Conservation (phyloP, 2,888 invertebrate species). For the Epistrophella euchroma region DNA sequence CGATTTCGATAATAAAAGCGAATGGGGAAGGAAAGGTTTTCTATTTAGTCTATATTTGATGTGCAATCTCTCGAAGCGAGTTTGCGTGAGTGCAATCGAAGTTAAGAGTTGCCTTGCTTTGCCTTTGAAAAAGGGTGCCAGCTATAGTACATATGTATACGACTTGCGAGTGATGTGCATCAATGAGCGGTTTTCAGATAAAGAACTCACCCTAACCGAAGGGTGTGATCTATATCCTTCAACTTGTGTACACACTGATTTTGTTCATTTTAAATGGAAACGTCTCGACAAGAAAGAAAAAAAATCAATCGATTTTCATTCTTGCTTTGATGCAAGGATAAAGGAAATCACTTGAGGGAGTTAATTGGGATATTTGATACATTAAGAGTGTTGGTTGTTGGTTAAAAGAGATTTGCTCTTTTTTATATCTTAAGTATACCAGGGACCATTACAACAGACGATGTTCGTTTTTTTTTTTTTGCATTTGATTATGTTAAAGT, state of each 20-base stretch:
- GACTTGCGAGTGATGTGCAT: conserved; percentile 40
- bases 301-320: conserved; percentile 45
- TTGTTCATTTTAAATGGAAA: conserved; percentile 38
- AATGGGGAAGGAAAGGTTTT: background rate
- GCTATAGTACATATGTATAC: background rate
- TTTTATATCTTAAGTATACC: conserved; percentile 24
- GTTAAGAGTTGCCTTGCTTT: conserved; percentile 46
- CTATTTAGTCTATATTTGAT: conserved; percentile 12
- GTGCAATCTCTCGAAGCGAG: conserved; percentile 48
- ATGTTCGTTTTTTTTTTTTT: conserved; percentile 30
- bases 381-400: conserved; percentile 7
- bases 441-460: conserved; percentile 30
- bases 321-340: conserved; percentile 65
- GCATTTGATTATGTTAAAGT: conserved; percentile 38
- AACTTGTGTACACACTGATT: conserved; percentile 30
- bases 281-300: conserved; percentile 27
- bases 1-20: conserved; percentile 56
- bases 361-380: conserved; percentile 73
- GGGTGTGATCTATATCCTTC: conserved; percentile 45
- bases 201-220: conserved; percentile 14
- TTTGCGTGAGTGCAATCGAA: conserved; percentile 70
- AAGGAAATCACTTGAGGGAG: conserved; percentile 54
- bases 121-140: conserved; percentile 14
- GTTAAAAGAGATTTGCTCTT: conserved; percentile 22
- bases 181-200: conserved; percentile 29